Base-by-base conservation (phyloP, 2,888 invertebrate genomes). In the Lithophane leautieri region DNA sequence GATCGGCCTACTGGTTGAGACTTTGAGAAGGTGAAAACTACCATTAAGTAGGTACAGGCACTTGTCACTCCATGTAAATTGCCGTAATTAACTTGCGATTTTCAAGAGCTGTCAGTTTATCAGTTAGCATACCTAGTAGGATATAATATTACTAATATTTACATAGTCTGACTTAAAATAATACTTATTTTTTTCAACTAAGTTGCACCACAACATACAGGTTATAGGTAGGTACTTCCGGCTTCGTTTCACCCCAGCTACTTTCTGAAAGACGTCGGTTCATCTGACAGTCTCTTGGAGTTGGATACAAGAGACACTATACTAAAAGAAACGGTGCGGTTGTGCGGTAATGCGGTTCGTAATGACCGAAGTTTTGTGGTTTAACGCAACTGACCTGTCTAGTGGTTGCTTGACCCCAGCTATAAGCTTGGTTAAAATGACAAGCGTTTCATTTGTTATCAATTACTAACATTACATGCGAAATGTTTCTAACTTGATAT, bases 291-390 rank as follows among this genome's bases (percentile, higher is more conserved):
- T 54, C 22, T 54, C 40, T 25, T 40, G 44, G 16, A 25, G 19
- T 44, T 40, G 25, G 22, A 25, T 22, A 54, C 74, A 75, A 50
- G 28, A 74, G 54, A n/a, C 54, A 7, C 8, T 42, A 54, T 28
- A 73, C 6, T 42, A 74, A 60, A 82, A 82, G n/a, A n/a, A 16
- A 58, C n/a, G n/a, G n/a, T n/a, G n/a, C n/a, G n/a, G n/a, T n/a
- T n/a, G n/a, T n/a, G n/a, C n/a, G n/a, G n/a, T n/a, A n/a, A 61
- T 76, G 77, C 82, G 82, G 65, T 82, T 76, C 11, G 1, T 65
- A 75, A 78, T 60, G 77, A 65, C 52, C 60, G 65, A 2, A 82
- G 52, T 54, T 82, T 76, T 81, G 77, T 81, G 81, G 77, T 78
- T 50, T 56, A 4, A 52, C 82, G 9, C 28, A 12, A n/a, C 44